Conservation (phyloP, 2,797 vertebrate species). For the Telmatherina bonti region DNA sequence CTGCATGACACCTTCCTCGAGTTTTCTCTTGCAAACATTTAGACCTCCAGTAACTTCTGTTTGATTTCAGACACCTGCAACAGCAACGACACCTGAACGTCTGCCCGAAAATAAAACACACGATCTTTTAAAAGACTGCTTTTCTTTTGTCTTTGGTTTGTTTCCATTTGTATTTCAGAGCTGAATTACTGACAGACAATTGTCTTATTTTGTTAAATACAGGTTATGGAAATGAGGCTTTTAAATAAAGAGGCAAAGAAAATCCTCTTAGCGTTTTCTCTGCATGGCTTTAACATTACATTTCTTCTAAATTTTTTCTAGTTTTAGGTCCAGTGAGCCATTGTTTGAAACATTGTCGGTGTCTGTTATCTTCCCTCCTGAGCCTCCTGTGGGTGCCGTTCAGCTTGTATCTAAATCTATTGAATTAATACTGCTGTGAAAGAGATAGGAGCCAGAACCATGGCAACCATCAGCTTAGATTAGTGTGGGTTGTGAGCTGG, state of each 20-base stretch:
- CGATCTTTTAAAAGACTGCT: neutral
- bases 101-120: neutral
- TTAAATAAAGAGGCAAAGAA: neutral
- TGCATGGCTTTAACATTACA: neutral
- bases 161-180: constrained; percentile 13
- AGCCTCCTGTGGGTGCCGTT: constrained; percentile 51
- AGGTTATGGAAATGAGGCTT: constrained; percentile 6
- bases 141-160: neutral
- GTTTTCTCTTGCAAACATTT: neutral
- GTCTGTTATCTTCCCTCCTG: constrained; percentile 42
- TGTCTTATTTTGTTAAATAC: neutral
- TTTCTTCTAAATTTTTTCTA: neutral
- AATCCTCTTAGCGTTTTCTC: neutral
- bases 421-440: constrained; percentile 73
- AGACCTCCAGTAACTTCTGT: neutral
- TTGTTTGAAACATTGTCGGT: constrained; percentile 30
- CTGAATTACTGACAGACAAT: constrained; percentile 9
- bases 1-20: constrained; percentile 3
- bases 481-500: constrained; percentile 73
- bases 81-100: neutral
- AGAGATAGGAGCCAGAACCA: constrained; percentile 76
- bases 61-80: constrained; percentile 20
- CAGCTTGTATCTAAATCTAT: constrained; percentile 62
- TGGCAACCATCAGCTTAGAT: constrained; percentile 79
- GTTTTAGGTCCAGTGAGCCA: constrained; percentile 9